Percentiles rank a stretch among this genome's conserved stretches.
These are phyloP conservation scores for Carettochelys insculpta DNA, from an alignment of 2,113 vertebrate species.

Conservation along the genomic window DNA sequence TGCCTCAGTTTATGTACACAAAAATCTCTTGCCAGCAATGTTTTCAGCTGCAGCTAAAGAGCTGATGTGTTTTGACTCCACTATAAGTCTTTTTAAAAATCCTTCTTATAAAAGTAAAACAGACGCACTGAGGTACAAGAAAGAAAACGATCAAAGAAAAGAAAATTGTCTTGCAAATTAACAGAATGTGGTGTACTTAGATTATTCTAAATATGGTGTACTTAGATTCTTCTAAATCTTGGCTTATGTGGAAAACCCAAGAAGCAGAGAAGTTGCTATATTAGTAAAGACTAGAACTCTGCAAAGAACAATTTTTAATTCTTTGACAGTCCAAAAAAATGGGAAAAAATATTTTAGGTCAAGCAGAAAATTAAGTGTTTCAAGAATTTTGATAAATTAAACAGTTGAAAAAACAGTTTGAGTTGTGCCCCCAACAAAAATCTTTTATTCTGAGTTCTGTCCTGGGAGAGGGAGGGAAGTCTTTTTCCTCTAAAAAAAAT, in stretches of 20 bases:
- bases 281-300: too few relatives aligned
- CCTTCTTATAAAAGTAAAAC: neutral
- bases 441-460: neutral
- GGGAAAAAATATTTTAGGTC: too few relatives aligned
- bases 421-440: neutral
- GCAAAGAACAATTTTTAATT: too few relatives aligned
- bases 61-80: neutral
- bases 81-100: neutral
- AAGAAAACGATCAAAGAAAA: slow-evolving; percentile 13
- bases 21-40: neutral
- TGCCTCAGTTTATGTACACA: neutral
- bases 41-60: neutral
- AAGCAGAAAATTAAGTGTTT: too few relatives aligned
- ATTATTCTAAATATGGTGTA: slow-evolving; percentile 50
- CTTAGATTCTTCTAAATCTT: too few relatives aligned
- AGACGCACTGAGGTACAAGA: neutral
- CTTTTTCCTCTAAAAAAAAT: neutral
- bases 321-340: too few relatives aligned
- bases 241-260: too few relatives aligned
- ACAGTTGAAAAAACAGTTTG: too few relatives aligned
- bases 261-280: neutral
- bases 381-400: too few relatives aligned
- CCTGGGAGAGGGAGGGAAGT: neutral
- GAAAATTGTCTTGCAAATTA: slow-evolving; percentile 10
- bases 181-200: slow-evolving; percentile 23